Evolutionary conservation across 1,140 invertebrate species (phyloP).

Genomic region (Hycleus phaleratus): DNA sequence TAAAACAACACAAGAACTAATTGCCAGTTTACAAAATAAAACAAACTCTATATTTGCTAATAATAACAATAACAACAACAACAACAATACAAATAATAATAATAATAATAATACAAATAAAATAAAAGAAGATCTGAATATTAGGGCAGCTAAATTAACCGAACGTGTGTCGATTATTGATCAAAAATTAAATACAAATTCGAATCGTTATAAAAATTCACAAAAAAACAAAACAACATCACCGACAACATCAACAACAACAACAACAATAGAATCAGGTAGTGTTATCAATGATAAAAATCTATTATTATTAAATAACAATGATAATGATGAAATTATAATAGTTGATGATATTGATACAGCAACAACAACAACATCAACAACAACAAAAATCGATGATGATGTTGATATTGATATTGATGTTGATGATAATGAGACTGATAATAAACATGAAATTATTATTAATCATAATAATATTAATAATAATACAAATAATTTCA

Average conservation of each 20-base stretch:
- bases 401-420: no score
- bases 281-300: constrained; percentile 33
- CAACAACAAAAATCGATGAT: no score
- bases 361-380: no score
- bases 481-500: not conserved
- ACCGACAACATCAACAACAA: constrained; percentile 17
- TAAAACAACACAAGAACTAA: constrained; percentile 76
- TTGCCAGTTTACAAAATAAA: constrained; percentile 67
- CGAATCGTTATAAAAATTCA: constrained; percentile 34
- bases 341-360: constrained; percentile 14
- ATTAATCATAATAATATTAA: not conserved
- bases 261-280: constrained; percentile 33
- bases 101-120: constrained; percentile 1
- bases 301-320: constrained; percentile 6
- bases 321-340: constrained; percentile 24
- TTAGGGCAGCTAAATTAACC: constrained; percentile 38
- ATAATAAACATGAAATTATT: not conserved
- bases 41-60: constrained; percentile 20
- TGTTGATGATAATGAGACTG: constrained; percentile 3
- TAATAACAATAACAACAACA: not conserved
- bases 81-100: constrained; percentile 2
- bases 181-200: constrained; percentile 37
- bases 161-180: constrained; percentile 40
- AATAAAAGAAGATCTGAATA: constrained; percentile 35
- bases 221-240: constrained; percentile 23